Base-by-base conservation (phyloP, 2,797 vertebrate genomes). In the Dicrostonyx torquatus region DNA sequence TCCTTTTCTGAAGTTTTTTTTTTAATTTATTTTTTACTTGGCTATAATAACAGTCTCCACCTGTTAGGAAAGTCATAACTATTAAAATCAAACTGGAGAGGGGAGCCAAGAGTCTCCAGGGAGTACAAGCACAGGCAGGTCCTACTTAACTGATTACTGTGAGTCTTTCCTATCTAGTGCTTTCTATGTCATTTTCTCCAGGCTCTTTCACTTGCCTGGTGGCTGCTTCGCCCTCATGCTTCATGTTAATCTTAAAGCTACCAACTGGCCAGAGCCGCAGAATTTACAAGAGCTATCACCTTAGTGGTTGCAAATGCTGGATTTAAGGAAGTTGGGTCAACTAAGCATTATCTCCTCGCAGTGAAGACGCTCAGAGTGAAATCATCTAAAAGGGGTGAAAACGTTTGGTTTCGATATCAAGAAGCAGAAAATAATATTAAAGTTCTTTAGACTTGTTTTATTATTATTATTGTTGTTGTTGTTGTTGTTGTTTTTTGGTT, bases 341-440 rank as follows among this genome's bases (percentile, higher is more conserved):
- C 12, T 72, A 72, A 50, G 73, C 7, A 72, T 50, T 22, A 6
- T 62, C 75, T 75, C 76, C 12, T 94, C 85, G 6, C 79, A 83
- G 7, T 60, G 80, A 94, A 94, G 18, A 14, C 17, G 78, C 58
- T 60, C 68, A 58, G 14, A 84, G 13, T 75, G 68, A 89, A 76
- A 58, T 9, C 18, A 86, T 84, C 64, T 77, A 72, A 91, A 94
- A 48, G 29, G 17, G 37, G 6, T 5, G 31, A 17, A 40, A 34
- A 4, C 85, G 62, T 79, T 90, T 93, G 43, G 77, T 90, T 88
- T 95, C 68, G 88, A 53, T 95, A 91, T 62, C 55, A 94, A 90
- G 64, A 95, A 48, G 55, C 53, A 88, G 90, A 62, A 31, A 55
- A 68, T 76, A 66, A 76, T 73, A 80, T 24, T 83, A 96, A 94